Evolutionary conservation across 2,797 vertebrate species (phyloP), one percentile per base, ranked within the genome.

Genomic region (Pagetopsis macropterus): DNA sequence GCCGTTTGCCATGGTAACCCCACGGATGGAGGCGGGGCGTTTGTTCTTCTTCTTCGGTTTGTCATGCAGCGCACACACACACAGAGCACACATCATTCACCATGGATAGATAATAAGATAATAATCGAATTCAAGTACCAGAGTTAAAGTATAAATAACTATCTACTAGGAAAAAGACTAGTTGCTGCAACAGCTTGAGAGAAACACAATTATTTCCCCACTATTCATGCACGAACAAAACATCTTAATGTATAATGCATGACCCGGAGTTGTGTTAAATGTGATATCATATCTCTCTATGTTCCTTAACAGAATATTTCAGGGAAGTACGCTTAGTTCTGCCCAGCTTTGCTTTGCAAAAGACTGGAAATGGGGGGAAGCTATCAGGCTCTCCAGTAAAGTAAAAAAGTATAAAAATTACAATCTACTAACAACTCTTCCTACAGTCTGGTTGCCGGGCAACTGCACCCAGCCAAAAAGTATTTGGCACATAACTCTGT

Each of bases 1-100:
- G 14, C 56, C 13, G 21, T 83, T 95, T 85, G 89, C 91, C 92
- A 94, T 94, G 94, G 94, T 87, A 94, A 95, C 94, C 62, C 76
- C 88, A 85, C 85, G 84, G 78, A 86, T 65, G 79, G 85, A 72
- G 94, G 94, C 82, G 93, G 88, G 82, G 70, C 52, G 67, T 17
- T 6, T 12, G 52, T 61, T 58, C 3, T 14, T 43, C 19, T 55
- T 17, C 2, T n/a, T 16, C 41, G 44, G 8, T 33, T 48, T 46
- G 9, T 31, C 64, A 31, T 54, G 12, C 49, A 37, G 11, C 23
- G 43, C 49, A 65, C 21, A 68, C 33, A 68, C 37, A 56, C 5
- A 37, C 56, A 52, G 11, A 44, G 1, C 37, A 65, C 45, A 75
- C 19, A 65, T 21, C 33, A 52, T 58, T 57, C 45, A 72, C 1